These are phyloP conservation scores for Drosophila ananassae DNA, from an alignment of 1,140 invertebrate genomes.

Conservation along the genomic window DNA sequence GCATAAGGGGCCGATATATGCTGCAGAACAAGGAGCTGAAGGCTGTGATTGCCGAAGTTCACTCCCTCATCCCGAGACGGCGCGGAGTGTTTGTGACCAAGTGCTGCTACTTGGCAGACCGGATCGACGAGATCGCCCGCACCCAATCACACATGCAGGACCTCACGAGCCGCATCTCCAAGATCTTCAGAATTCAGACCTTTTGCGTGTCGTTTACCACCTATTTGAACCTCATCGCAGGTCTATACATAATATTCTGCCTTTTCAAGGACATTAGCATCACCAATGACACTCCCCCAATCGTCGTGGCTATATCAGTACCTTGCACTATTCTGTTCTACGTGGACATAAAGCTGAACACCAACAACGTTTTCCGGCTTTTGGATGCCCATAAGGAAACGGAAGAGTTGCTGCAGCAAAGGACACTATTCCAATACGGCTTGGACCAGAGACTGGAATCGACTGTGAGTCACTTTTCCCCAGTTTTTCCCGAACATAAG, in stretches of 20 bases:
- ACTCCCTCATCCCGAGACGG: constrained; percentile 8
- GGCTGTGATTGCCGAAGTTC: constrained; percentile 15
- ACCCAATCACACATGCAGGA: constrained; percentile 29
- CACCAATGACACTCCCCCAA: background rate
- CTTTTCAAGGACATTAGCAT: background rate
- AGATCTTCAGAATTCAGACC: constrained; percentile 33
- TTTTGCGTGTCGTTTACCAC: constrained; percentile 7
- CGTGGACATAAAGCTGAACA: constrained; percentile 13
- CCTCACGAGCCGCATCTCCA: constrained; percentile 8
- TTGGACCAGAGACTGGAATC: constrained; percentile 45
- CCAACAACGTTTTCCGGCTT: constrained; percentile 12
- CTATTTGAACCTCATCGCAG: constrained; percentile 22
- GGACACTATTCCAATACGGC: constrained; percentile 1
- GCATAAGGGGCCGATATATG: constrained; percentile 34
- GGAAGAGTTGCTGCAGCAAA: constrained; percentile 15
- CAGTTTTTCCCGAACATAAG: background rate
- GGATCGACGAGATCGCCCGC: constrained; percentile 36
- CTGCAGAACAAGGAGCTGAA: constrained; percentile 33
- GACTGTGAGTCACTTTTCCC: constrained; percentile 13
- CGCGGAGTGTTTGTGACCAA: constrained; percentile 27
- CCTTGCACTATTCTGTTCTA: constrained; percentile 10
- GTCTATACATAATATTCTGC: constrained; percentile 23
- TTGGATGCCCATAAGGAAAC: constrained; percentile 21
- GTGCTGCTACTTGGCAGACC: constrained; percentile 54
- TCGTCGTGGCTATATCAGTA: background rate